Percentiles rank a stretch among this genome's conserved stretches.
phyloP scores from a whole-genome alignment of 2,797 vertebrate species.

The Tarsius wallacei region DNA sequence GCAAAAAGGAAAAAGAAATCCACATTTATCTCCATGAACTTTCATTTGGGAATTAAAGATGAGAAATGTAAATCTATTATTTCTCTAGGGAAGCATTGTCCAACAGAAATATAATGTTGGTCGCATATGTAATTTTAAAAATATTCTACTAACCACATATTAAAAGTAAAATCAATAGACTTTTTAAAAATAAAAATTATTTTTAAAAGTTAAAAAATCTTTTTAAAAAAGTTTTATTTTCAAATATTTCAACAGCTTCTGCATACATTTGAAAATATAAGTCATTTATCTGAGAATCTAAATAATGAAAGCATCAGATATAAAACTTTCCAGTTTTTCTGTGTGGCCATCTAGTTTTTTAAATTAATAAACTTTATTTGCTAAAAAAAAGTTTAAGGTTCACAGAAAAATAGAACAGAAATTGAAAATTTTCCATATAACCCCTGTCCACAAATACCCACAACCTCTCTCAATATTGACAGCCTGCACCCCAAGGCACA shows the following conservation, averaged over 20 bases:
- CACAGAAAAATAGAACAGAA: neutral
- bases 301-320: neutral
- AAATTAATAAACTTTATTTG: neutral
- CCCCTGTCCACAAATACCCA: neutral
- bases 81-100: neutral
- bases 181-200: neutral
- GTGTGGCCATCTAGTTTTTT: neutral
- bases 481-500: neutral
- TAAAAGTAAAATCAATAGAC: neutral
- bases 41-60: neutral
- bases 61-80: neutral
- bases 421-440: neutral
- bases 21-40: neutral
- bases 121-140: neutral
- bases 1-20: neutral
- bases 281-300: neutral
- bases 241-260: neutral
- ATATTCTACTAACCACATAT: neutral
- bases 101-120: neutral
- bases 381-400: neutral
- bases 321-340: neutral
- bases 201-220: too few relatives aligned
- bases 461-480: neutral
- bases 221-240: neutral
- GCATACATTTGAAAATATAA: slow-evolving; percentile 6